These are phyloP conservation scores for Corvus hawaiiensis DNA, from an alignment of 2,113 vertebrate genomes.

Conservation along the genomic window DNA sequence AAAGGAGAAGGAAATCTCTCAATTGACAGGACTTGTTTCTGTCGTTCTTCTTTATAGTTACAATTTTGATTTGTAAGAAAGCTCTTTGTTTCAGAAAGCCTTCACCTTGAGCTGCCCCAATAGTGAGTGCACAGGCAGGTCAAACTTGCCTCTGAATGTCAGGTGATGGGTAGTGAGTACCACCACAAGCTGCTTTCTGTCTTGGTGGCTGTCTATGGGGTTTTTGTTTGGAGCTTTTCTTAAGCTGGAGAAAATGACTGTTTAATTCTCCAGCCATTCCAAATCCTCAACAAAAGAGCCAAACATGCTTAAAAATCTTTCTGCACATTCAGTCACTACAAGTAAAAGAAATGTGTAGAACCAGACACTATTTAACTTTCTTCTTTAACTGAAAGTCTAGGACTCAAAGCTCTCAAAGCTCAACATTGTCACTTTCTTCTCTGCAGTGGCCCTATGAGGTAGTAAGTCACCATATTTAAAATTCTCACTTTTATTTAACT, in stretches of 20 bases:
- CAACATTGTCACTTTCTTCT: not conserved
- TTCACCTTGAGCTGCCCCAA: not conserved
- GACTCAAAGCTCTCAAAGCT: not conserved
- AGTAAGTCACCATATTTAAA: not conserved
- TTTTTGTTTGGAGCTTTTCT: not conserved
- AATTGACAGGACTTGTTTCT: not conserved
- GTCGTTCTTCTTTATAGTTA: not conserved
- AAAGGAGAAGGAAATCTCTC: not conserved
- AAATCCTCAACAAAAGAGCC: not conserved
- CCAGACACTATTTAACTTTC: not conserved
- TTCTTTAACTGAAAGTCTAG: not conserved
- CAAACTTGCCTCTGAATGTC: not conserved
- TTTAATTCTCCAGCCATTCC: not conserved
- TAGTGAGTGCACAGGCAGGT: not conserved
- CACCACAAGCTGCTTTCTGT: not conserved
- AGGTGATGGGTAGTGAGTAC: not conserved
- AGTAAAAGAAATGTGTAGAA: not conserved
- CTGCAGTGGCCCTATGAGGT: not conserved
- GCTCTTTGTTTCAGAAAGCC: not conserved
- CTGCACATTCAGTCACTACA: not conserved
- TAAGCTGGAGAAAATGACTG: not conserved
- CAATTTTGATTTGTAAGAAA: not conserved
- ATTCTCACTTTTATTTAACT: not conserved
- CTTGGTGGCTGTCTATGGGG: not conserved
- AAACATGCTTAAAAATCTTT: not conserved